Evolutionary conservation across 2,797 vertebrate species (phyloP).

Genomic region (Echiichthys vipera): DNA sequence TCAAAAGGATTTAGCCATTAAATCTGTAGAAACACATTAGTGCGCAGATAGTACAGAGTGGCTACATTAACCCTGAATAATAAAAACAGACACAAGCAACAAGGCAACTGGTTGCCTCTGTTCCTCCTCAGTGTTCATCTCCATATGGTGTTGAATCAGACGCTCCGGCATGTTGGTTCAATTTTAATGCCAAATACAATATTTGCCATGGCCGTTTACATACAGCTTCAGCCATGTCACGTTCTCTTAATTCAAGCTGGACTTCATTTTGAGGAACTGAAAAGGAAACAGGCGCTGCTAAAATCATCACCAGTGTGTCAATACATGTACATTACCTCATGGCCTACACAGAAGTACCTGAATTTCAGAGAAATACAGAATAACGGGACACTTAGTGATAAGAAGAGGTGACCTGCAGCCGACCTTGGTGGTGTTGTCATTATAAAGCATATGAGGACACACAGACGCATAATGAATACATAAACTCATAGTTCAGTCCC

Average conservation of each 20-base stretch:
- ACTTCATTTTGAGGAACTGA: neutral
- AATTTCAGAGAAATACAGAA: conserved; percentile 39
- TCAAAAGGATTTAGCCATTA: neutral
- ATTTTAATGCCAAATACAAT: neutral
- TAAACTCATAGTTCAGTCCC: conserved; percentile 28
- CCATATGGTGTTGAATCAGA: conserved; percentile 38
- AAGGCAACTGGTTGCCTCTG: conserved; percentile 30
- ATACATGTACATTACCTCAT: neutral
- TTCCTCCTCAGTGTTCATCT: conserved; percentile 6
- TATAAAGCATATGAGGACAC: conserved; percentile 61
- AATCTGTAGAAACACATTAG: neutral
- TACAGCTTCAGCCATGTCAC: neutral
- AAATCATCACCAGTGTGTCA: neutral
- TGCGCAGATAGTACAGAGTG: neutral
- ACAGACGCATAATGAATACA: conserved; percentile 60
- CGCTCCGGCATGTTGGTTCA: conserved; percentile 1
- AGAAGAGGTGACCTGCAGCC: conserved; percentile 80
- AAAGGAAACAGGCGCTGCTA: neutral
- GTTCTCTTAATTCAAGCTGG: neutral
- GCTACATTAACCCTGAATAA: neutral
- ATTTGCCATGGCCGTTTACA: neutral
- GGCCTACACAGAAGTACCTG: conserved; percentile 29
- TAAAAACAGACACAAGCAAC: conserved; percentile 12
- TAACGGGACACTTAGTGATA: conserved; percentile 53
- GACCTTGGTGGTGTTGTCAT: conserved; percentile 52